Base-by-base conservation (phyloP, 2,888 invertebrate species). In the Lumbricus terrestris region DNA sequence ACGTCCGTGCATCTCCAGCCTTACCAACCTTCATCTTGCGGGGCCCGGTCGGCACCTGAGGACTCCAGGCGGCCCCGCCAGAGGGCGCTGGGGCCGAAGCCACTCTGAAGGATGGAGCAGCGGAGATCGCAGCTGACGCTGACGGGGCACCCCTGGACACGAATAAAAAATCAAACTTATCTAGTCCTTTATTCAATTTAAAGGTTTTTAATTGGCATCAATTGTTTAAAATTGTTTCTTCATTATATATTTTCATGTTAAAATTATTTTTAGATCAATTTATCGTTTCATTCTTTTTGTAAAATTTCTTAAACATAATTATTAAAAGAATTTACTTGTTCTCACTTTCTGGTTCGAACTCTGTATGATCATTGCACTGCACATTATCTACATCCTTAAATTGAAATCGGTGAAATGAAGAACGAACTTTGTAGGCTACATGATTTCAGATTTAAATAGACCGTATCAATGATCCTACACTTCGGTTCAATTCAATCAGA, bases 11-110 rank as follows among this genome's bases (percentile, higher is more conserved):
- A 35, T 92, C 92, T 35, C 93, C 93, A 15, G 90, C 89, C 38
- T 90, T 89, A 20, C 93, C 93, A 54, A 92, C 91, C 89, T 90
- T 92, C 91, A 92, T 92, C 90, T 91, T 92, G 23, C 93, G 83
- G 18, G 91, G 91, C 13, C 93, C 92, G 16, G 91, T 91, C 34
- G 92, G 92, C 20, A 92, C 89, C 34, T 89, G 47, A 35, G 92
- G 92, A 82, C 89, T 89, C 92, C 92, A 92, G 23, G 88, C 90
- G 35, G 88, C 91, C 11, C 91, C 40, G 15, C 47, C 90, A 83
- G 88, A 34, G 37, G 85, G 85, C 34, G 85, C 85, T 34, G 83
- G 83, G 34, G 83, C 83, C 13, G 33, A 1, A 35, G 33, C 33
- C 83, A 33, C 83, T 37, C 35, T 85, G 35, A 85, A 85, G 35